Evolutionary conservation across 2,113 vertebrate genomes (phyloP).

Genomic region (Heteronetta atricapilla): DNA sequence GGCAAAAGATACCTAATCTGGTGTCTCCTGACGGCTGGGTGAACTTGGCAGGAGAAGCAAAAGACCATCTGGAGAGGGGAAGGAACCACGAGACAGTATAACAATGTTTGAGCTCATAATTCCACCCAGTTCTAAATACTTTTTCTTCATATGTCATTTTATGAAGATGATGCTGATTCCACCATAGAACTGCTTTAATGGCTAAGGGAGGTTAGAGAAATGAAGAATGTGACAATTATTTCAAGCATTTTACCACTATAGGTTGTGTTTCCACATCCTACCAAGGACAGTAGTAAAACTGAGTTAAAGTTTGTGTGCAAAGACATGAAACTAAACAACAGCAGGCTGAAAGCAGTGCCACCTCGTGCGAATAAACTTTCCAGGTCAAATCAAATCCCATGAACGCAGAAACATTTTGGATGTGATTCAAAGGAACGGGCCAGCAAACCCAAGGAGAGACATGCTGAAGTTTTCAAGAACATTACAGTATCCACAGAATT

Average conservation of each 20-base stretch:
- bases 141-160: neutral
- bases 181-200: neutral
- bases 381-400: neutral
- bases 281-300: neutral
- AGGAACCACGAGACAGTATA: no score
- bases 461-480: neutral
- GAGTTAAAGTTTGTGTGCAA: neutral
- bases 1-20: neutral
- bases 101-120: neutral
- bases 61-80: constrained; percentile 24
- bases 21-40: neutral
- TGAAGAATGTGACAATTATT: neutral
- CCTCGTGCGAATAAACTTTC: accelerated
- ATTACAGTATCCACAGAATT: neutral
- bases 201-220: neutral
- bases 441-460: neutral
- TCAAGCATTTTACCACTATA: neutral
- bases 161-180: neutral
- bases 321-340: neutral
- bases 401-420: neutral
- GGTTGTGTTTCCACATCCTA: neutral
- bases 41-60: constrained; percentile 29
- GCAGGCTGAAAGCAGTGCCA: accelerated
- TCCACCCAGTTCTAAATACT: neutral
- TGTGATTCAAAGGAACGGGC: neutral